Evolutionary conservation across 2,888 invertebrate genomes (phyloP).

Genomic region (Cyrtodaria siliqua): DNA sequence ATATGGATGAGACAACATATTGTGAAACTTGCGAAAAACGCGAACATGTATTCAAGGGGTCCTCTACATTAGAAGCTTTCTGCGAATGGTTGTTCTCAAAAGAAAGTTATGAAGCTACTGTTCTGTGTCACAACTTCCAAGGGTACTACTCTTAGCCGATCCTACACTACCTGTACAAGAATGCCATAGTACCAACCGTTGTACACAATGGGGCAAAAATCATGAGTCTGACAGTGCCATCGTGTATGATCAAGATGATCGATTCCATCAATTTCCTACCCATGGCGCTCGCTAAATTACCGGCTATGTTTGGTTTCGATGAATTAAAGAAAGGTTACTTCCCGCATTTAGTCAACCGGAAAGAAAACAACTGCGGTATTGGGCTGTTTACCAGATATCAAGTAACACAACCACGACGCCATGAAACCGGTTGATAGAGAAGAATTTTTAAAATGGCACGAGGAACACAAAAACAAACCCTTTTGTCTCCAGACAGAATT

Average conservation of each 20-base stretch:
- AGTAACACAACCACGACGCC: no score
- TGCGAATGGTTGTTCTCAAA: conserved; percentile 47
- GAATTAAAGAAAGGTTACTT: conserved; percentile 58
- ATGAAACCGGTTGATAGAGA: neutral
- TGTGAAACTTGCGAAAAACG: conserved; percentile 33
- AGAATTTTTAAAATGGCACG: neutral
- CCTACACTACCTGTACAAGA: conserved; percentile 21
- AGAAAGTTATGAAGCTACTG: conserved; percentile 28
- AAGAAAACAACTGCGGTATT: no score
- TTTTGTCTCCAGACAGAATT: conserved; percentile 45
- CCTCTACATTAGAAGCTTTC: conserved; percentile 35
- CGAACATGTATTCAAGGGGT: conserved; percentile 14
- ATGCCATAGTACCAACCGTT: conserved; percentile 25
- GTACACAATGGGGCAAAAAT: conserved; percentile 33
- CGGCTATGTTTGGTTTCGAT: conserved; percentile 41
- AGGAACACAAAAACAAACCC: conserved; percentile 8
- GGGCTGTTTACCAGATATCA: neutral
- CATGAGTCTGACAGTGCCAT: conserved; percentile 12
- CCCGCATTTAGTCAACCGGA: conserved; percentile 41
- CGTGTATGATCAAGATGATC: conserved; percentile 16
- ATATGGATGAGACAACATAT: conserved; percentile 16
- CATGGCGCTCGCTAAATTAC: conserved; percentile 51
- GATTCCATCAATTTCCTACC: conserved; percentile 48
- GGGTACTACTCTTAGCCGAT: conserved; percentile 52
- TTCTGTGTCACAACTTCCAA: conserved; percentile 53